These are phyloP conservation scores for Pelosia muscerda DNA, from an alignment of 2,888 invertebrate genomes.

Conservation along the genomic window DNA sequence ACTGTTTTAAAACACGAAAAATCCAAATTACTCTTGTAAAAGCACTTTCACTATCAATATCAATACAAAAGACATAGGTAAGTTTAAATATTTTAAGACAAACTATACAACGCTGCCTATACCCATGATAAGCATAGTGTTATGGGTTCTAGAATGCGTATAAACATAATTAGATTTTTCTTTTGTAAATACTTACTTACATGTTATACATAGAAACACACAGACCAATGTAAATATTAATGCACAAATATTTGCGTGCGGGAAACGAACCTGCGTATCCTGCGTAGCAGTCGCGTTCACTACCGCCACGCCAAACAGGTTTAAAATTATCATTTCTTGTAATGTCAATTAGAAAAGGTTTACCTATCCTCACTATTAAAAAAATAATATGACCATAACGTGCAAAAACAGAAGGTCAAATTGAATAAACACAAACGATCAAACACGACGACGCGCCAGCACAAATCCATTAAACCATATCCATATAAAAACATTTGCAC, in stretches of 20 bases:
- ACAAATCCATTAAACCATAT: constrained; percentile 74
- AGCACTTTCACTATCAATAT: constrained; percentile 34
- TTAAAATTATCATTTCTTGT: background rate
- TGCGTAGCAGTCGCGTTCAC: too few relatives aligned
- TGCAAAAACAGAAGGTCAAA: constrained; percentile 44
- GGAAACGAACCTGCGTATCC: too few relatives aligned
- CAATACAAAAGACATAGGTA: constrained; percentile 29
- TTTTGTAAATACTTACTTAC: too few relatives aligned
- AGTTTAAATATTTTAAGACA: too few relatives aligned
- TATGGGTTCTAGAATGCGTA: too few relatives aligned
- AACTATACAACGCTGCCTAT: too few relatives aligned
- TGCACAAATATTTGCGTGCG: too few relatives aligned
- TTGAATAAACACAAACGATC: constrained; percentile 54
- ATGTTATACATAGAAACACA: too few relatives aligned
- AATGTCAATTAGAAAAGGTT: background rate
- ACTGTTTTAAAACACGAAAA: constrained; percentile 17
- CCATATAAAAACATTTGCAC: constrained; percentile 84
- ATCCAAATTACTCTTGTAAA: constrained; percentile 28
- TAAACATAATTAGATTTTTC: too few relatives aligned
- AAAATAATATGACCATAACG: constrained; percentile 25
- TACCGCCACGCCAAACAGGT: too few relatives aligned
- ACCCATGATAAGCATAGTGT: too few relatives aligned
- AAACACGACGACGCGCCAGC: constrained; percentile 61
- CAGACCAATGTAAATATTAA: too few relatives aligned
- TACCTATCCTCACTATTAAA: constrained; percentile 20